A percentile compares a stretch with the other conserved stretches of the same genome.
These are phyloP conservation scores for Daktulosphaira vitifoliae DNA, from an alignment of 1,140 invertebrate species.

Conservation along the genomic window DNA sequence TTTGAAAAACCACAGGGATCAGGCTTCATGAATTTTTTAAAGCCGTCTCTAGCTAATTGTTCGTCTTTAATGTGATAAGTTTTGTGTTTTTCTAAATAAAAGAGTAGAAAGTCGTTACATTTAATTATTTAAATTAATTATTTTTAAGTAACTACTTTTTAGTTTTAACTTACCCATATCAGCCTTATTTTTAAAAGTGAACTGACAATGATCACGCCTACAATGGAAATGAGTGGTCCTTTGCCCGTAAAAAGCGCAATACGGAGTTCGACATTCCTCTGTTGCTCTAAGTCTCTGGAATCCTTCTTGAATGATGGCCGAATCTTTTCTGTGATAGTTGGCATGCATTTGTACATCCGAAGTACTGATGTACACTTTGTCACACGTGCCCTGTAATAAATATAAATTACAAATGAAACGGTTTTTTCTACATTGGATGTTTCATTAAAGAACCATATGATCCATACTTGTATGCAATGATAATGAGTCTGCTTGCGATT, in stretches of 20 bases:
- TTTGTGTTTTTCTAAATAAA: conserved; percentile 94
- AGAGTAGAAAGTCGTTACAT: too few species aligned
- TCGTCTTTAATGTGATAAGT: conserved; percentile 97
- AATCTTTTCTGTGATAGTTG: conserved; percentile 96
- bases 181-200: conserved; percentile 97
- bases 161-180: conserved; percentile 91
- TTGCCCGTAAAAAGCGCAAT: conserved; percentile 89
- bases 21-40: conserved; percentile 98
- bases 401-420: too few species aligned
- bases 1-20: conserved; percentile 83
- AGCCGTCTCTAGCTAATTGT: conserved; percentile 87
- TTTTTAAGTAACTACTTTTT: too few species aligned
- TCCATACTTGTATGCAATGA: conserved; percentile 78
- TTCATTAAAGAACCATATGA: too few species aligned
- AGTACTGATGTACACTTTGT: conserved; percentile 97
- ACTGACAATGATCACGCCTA: conserved; percentile 75
- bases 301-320: conserved; percentile 93
- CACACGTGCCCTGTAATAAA: conserved; percentile 75
- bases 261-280: conserved; percentile 76
- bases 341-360: conserved; percentile 99
- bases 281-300: conserved; percentile 86
- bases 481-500: conserved; percentile 97
- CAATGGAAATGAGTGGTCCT: conserved; percentile 97
- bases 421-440: too few species aligned
- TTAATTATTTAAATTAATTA: too few species aligned